Evolutionary conservation across 2,113 vertebrate species (phyloP), one percentile per base, ranked within the genome.

Genomic region (Oriolus oriolus): DNA sequence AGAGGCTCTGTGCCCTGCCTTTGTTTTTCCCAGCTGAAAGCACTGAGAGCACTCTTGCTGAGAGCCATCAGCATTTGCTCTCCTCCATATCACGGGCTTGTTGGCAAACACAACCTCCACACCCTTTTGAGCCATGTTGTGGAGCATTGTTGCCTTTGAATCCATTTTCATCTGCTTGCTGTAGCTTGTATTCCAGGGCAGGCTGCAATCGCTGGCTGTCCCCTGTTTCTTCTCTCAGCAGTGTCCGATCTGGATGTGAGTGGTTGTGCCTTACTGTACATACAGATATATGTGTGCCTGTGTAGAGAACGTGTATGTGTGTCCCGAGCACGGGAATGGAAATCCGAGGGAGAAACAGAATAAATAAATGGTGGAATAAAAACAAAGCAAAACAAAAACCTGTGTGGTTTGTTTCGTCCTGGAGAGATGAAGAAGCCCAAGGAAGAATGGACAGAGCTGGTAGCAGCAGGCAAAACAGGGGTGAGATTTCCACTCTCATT

Each of bases 321-420:
- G 92, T 69, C 82, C 61, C 2, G 1, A 78, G 69, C 54, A 47
- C 22, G 39, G 41, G 61, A 85, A 37, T 71, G 75, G 53, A 84
- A 95, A 92, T 68, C 45, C 1, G 9, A 65, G 53, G 57, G 54
- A 75, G 73, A 89, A 93, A 85, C 44, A 22, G 39, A 64, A 81
- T 28, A 66, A 96, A 96, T 85, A 95, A 96, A 93, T 16, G 8
- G 22, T 49, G 68, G 41, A 76, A 53, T 89, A 42, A 95, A 95
- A 82, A 28, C 37, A 86, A 81, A 74, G 35, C n/a, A 59, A 68
- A 82, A 9, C 39, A 65, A 73, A 88, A 74, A 31, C 59, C 41
- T 8, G 3, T 39, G 41, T 75, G n/a, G 70, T 68, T 79, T 45
- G 28, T 89, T 70, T 79, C 28, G 5, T 88, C 1, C 49, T 52